A percentile compares a stretch with the other conserved stretches of the same genome.
Conservation (phyloP, 2,113 vertebrate species). For the Loxodonta africana region DNA sequence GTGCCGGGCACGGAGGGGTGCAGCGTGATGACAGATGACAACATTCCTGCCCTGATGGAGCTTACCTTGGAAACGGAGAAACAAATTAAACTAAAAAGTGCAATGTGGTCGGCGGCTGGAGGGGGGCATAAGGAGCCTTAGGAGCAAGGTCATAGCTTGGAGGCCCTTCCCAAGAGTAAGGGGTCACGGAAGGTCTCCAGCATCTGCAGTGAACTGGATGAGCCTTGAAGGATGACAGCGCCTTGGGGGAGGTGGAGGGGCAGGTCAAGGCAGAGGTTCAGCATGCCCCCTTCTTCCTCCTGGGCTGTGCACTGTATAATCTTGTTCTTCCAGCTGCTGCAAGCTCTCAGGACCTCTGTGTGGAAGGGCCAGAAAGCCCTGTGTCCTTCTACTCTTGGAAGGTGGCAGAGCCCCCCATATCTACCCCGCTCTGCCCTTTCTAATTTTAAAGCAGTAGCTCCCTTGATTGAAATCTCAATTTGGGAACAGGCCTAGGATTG, state of each 20-base stretch:
- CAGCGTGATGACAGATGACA: background rate
- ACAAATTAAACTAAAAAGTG: background rate
- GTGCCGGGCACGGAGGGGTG: background rate
- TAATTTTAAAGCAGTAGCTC: slow-evolving; percentile 87
- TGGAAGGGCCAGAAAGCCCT: background rate
- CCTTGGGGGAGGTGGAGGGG: background rate
- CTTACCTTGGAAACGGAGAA: background rate
- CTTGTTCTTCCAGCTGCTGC: background rate
- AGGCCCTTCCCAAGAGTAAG: background rate
- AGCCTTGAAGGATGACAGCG: background rate
- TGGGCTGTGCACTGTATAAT: background rate
- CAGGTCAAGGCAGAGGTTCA: background rate
- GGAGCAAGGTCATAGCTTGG: background rate
- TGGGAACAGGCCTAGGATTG: slow-evolving; percentile 90
- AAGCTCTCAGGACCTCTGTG: background rate
- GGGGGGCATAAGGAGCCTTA: background rate
- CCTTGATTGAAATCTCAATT: slow-evolving; percentile 91
- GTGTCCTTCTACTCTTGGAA: background rate
- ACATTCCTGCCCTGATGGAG: background rate
- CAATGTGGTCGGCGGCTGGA: background rate
- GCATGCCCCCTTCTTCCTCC: background rate
- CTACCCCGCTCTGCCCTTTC: slow-evolving; percentile 66
- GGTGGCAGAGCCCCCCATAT: background rate
- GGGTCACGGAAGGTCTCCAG: background rate
- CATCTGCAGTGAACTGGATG: background rate